Evolutionary conservation across 2,797 vertebrate species (phyloP).

Genomic region (Siniperca scherzeri): DNA sequence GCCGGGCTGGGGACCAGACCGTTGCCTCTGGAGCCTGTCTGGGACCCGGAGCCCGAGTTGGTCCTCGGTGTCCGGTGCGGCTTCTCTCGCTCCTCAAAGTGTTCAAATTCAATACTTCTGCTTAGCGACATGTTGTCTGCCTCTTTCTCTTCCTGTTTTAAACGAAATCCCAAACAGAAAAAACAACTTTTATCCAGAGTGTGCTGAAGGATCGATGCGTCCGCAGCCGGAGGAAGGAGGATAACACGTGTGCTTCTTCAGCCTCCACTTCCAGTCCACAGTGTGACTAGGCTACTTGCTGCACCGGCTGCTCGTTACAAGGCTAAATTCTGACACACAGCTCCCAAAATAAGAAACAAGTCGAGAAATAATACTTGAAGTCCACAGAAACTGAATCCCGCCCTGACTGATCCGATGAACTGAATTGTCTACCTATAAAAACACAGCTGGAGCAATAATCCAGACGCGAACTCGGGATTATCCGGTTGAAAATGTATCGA

Average conservation of each 20-base stretch:
- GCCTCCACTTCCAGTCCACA: not conserved
- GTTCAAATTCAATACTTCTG: constrained; percentile 94
- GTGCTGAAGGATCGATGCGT: not conserved
- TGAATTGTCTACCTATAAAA: constrained; percentile 5
- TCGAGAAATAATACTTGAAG: not conserved
- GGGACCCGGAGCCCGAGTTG: constrained; percentile 83
- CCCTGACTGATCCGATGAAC: constrained; percentile 3
- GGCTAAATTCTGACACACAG: not conserved
- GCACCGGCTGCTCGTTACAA: not conserved
- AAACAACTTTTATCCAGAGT: constrained; percentile 42
- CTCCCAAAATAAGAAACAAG: not conserved
- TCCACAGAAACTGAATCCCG: constrained; percentile 5
- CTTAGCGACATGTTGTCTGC: constrained; percentile 80
- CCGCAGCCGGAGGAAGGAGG: not conserved
- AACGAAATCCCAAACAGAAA: not conserved
- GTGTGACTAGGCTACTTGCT: not conserved
- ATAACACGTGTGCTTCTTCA: constrained; percentile 59
- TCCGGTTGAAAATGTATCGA: constrained; percentile 34
- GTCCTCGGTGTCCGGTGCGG: constrained; percentile 83
- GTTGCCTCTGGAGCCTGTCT: constrained; percentile 88
- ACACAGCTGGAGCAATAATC: constrained; percentile 18
- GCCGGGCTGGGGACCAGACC: constrained; percentile 95
- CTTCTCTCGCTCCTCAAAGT: constrained; percentile 96
- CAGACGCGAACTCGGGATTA: constrained; percentile 30
- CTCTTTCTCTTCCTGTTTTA: not conserved